Base-by-base conservation (phyloP, 2,888 invertebrate species). In the Platycheirus albimanus region DNA sequence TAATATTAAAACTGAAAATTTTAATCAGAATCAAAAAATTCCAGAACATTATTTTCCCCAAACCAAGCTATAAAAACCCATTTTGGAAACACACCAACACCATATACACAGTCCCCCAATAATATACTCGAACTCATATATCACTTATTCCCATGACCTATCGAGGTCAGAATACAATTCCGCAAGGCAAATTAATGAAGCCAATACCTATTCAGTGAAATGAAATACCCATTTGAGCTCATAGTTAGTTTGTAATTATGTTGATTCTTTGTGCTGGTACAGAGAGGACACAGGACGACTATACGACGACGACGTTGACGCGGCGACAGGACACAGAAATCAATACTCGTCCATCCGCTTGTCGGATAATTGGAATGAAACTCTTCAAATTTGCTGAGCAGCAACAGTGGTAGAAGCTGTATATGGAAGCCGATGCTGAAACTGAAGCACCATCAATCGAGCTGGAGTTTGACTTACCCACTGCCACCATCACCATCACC, bases 331-430 rank as follows among this genome's bases (percentile, higher is more conserved):
- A 71, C 61, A 71, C 61, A 67, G 66, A 81, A 76, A 81, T 77
- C 77, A 81, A 81, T 81, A 70, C 69, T 51, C 58, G 24, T 64
- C 64, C 51, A 70, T 69, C 64, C 69, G 58, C 75, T 75, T 75
- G 77, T 71, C 51, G 33, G 61, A 77, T 67, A 81, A 81, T 81
- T 77, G 67, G 71, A 77, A 76, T 76, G 61, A 81, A 81, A 77
- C 71, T 81, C 77, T 81, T 77, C 66, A 77, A 77, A 81, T 81
- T 81, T 81, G 28, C 28, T 51, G 8, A 38, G 20, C 66, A 71
- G 30, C 79, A 63, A 47, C 51, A 61, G 15, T 63, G 19, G 10
- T 41, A n/a, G 41, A 45, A 33, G 51, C 41, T 30, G 19, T 11
- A 17, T 8, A n/a, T 24, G 30, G 36, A 28, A 63, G 24, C 3